phyloP scores from a whole-genome alignment of 1,140 invertebrate genomes.

The Calliphora vicina region DNA sequence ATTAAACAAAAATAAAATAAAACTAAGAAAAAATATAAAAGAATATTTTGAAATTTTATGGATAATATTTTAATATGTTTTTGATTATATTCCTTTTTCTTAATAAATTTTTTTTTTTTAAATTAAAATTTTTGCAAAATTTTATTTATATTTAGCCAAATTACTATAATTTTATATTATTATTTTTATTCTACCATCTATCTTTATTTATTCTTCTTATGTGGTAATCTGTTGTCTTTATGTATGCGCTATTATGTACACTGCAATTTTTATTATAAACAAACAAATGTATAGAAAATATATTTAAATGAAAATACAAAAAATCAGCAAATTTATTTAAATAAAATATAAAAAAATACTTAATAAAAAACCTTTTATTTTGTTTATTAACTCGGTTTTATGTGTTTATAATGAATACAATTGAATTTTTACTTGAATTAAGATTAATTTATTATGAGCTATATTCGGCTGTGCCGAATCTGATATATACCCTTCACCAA shows the following conservation, averaged over 20 bases:
- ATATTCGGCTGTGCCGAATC: no score
- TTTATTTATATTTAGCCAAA: not conserved
- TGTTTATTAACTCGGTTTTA: no score
- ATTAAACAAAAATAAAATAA: no score
- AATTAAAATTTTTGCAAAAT: not conserved
- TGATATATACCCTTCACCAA: no score
- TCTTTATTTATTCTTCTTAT: not conserved
- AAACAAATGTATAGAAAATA: not conserved
- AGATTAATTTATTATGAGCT: no score
- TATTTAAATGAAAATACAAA: not conserved
- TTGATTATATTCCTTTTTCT: not conserved
- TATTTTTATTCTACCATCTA: no score
- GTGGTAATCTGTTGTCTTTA: not conserved
- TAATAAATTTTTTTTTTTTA: not conserved
- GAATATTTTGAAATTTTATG: no score
- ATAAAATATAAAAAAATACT: not conserved
- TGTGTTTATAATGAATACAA: no score
- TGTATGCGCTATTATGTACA: not conserved
- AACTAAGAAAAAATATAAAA: no score
- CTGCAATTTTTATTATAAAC: not conserved
- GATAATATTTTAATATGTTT: no score
- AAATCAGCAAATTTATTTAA: not conserved
- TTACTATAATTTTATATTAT: not conserved
- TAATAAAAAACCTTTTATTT: not conserved
- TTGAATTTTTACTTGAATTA: no score